Conservation (phyloP, 2,797 vertebrate genomes). For the Gadopsis marmoratus region DNA sequence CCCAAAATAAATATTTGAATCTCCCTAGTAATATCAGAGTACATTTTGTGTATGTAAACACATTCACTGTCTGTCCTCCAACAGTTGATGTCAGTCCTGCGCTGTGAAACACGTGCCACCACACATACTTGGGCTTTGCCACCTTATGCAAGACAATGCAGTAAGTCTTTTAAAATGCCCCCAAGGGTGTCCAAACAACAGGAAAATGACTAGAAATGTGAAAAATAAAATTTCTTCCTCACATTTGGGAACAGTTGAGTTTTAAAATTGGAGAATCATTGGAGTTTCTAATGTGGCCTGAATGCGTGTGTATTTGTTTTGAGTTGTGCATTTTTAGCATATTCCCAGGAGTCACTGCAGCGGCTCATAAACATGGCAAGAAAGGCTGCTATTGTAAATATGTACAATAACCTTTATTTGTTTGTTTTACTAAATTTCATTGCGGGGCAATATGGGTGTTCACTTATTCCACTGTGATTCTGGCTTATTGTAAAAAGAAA, state of each 20-base stretch:
- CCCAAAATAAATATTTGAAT: slow-evolving; percentile 61
- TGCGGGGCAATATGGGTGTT: slow-evolving; percentile 53
- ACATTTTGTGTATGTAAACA: slow-evolving; percentile 51
- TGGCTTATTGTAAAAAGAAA: slow-evolving; percentile 44
- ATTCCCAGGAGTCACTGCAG: slow-evolving; percentile 64
- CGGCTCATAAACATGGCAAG: slow-evolving; percentile 56
- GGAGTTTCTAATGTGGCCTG: slow-evolving; percentile 60
- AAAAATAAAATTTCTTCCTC: slow-evolving; percentile 47
- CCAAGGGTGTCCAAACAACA: slow-evolving; percentile 15
- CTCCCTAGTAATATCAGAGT: slow-evolving; percentile 37
- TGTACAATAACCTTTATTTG: slow-evolving; percentile 76
- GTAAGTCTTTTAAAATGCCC: slow-evolving; percentile 17
- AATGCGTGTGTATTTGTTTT: slow-evolving; percentile 58
- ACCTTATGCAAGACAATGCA: slow-evolving; percentile 40
- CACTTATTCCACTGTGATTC: slow-evolving; percentile 60
- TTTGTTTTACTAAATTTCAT: slow-evolving; percentile 61
- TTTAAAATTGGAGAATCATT: slow-evolving; percentile 51
- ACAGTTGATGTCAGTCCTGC: slow-evolving; percentile 41
- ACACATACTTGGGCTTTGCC: slow-evolving; percentile 49
- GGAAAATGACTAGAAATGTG: slow-evolving; percentile 41
- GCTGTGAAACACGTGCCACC: slow-evolving; percentile 44
- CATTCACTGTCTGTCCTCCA: slow-evolving; percentile 44
- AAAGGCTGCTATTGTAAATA: slow-evolving; percentile 82
- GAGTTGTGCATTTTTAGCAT: slow-evolving; percentile 61
- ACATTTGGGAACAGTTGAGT: slow-evolving; percentile 68